phyloP scores from a whole-genome alignment of 2,888 invertebrate species.

The Cerastis leucographa region DNA sequence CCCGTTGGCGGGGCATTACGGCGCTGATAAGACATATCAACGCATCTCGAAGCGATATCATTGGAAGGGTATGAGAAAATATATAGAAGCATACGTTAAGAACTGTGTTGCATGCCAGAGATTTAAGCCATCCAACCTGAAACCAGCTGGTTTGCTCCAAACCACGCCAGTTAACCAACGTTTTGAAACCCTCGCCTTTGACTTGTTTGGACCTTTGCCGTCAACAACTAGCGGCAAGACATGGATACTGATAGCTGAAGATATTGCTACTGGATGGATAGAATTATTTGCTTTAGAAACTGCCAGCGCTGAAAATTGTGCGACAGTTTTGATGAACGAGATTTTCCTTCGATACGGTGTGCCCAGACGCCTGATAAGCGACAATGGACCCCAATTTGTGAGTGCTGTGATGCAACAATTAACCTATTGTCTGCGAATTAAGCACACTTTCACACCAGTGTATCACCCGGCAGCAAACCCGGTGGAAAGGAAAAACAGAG shows the following conservation, averaged over 20 bases:
- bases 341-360: slow-evolving; percentile 74
- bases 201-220: slow-evolving; percentile 14
- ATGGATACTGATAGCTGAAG: slow-evolving; percentile 65
- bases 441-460: slow-evolving; percentile 58
- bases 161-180: slow-evolving; percentile 35
- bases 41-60: slow-evolving; percentile 13
- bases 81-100: slow-evolving; percentile 38
- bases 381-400: slow-evolving; percentile 69
- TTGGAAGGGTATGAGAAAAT: slow-evolving; percentile 55
- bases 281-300: slow-evolving; percentile 63
- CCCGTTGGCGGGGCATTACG: not conserved
- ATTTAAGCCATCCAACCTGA: slow-evolving; percentile 71
- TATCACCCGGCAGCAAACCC: slow-evolving; percentile 31
- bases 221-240: slow-evolving; percentile 18
- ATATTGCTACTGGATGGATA: slow-evolving; percentile 63
- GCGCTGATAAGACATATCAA: slow-evolving; percentile 12
- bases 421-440: slow-evolving; percentile 53
- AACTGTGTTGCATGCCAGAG: slow-evolving; percentile 67
- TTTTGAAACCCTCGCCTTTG: slow-evolving; percentile 15
- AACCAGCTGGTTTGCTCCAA: slow-evolving; percentile 71
- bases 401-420: slow-evolving; percentile 73
- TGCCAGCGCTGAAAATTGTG: slow-evolving; percentile 68
- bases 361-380: slow-evolving; percentile 70
- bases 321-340: slow-evolving; percentile 70
- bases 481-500: slow-evolving; percentile 27